Conservation (phyloP, 64 coral and sea anemone species). For the Acropora tenuis region DNA sequence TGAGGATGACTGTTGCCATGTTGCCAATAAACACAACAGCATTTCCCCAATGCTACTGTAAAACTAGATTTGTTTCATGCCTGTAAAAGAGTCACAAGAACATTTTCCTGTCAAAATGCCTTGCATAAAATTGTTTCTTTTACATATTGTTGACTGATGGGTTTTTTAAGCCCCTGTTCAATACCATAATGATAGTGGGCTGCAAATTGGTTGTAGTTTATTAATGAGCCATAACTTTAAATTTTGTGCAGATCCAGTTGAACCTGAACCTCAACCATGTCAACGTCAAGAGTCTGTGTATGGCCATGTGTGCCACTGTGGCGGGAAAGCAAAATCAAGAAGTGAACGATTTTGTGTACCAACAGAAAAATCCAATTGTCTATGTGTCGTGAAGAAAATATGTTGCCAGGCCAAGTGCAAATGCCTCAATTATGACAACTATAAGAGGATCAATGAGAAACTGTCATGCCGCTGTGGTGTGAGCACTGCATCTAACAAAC, state of each 20-base stretch:
- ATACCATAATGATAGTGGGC: neutral
- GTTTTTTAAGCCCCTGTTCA: neutral
- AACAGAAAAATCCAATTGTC: neutral
- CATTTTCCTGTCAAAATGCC: neutral
- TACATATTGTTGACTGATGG: neutral
- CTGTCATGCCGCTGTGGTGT: slow-evolving; percentile 33
- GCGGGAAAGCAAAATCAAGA: slow-evolving; percentile 28
- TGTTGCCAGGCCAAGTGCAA: slow-evolving; percentile 6
- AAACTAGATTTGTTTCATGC: slow-evolving; percentile 69
- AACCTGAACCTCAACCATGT: neutral
- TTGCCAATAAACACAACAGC: slow-evolving; percentile 40
- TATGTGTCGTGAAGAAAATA: neutral
- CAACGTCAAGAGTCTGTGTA: neutral
- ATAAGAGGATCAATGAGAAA: neutral
- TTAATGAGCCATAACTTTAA: neutral
- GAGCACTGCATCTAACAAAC: neutral
- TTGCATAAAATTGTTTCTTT: slow-evolving; percentile 1
- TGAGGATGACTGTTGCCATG: slow-evolving; percentile 55
- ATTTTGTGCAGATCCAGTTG: neutral
- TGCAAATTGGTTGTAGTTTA: neutral
- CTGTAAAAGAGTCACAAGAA: slow-evolving; percentile 57
- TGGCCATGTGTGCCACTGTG: slow-evolving; percentile 8
- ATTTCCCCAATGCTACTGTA: slow-evolving; percentile 26
- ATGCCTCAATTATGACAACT: slow-evolving; percentile 22
- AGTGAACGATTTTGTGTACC: neutral